phyloP scores from a whole-genome alignment of 1,140 invertebrate genomes.

The Galendromus occidentalis region DNA sequence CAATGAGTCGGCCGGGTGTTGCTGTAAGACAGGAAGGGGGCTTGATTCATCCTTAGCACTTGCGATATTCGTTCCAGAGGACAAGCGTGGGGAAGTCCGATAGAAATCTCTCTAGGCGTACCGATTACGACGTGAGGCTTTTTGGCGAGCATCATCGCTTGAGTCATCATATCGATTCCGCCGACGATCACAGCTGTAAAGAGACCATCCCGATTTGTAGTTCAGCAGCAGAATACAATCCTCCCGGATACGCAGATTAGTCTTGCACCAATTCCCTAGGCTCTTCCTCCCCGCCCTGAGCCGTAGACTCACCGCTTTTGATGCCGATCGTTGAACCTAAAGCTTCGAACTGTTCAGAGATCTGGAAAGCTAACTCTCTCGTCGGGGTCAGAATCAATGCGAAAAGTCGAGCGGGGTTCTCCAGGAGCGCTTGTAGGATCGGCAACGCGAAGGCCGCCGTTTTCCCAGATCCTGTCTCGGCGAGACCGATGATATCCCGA shows the following conservation, averaged over 20 bases:
- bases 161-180: constrained; percentile 91
- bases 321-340: constrained; percentile 56
- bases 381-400: constrained; percentile 87
- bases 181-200: constrained; percentile 69
- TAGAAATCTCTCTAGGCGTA: constrained; percentile 16
- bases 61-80: too few species aligned
- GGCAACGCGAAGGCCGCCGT: constrained; percentile 92
- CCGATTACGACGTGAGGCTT: constrained; percentile 82
- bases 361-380: constrained; percentile 67
- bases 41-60: too few species aligned
- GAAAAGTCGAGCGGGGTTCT: constrained; percentile 80
- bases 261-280: too few species aligned
- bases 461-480: constrained; percentile 95
- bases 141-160: constrained; percentile 68
- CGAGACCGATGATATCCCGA: constrained; percentile 84
- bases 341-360: constrained; percentile 39
- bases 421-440: constrained; percentile 69
- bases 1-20: constrained; percentile 68
- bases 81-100: background rate
- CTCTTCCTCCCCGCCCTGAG: background rate
- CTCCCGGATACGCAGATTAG: too few species aligned
- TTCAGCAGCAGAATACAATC: too few species aligned
- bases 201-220: too few species aligned
- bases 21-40: constrained; percentile 29
- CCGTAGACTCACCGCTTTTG: constrained; percentile 41